Base-by-base conservation (phyloP, 1,140 invertebrate species). In the Wasmannia auropunctata region DNA sequence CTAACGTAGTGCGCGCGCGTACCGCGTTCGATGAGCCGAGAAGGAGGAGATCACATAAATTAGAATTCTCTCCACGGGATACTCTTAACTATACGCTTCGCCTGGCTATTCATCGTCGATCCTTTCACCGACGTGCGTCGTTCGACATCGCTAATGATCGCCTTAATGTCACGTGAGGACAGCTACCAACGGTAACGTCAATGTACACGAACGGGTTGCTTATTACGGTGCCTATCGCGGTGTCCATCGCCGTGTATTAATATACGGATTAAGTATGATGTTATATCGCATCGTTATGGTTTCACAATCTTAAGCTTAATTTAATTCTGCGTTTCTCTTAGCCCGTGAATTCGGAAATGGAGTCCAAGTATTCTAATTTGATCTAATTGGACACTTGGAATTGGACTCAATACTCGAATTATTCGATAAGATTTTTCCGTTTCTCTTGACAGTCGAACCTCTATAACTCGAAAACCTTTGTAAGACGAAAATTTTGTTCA, bases 111-210 rank as follows among this genome's bases (percentile, higher is more conserved):
- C 54, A 60, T 76, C 74, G 16, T 60, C 54, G 74, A 76, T 76
- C 54, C n/a, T 60, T 76, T 76, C 74, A 60, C 54, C 37, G 54
- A 76, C 16, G 16, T 43, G 37, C 22, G 37, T 76, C 22, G 22
- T 60, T 76, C 54, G 16, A 43, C 25, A 37, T 60, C 54, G 37
- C 56, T 76, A 76, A 76, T 76, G 54, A 76, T 43, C 16, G 22
- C n/a, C 54, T 76, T 76, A 76, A 76, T 76, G 74, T 60, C 74
- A 76, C 37, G 16, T 51, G 37, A 60, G 56, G n/a, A n/a, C n/a
- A 76, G 54, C 54, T 60, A 28, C 54, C 72, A 75, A 54, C 72
- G 51, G 54, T 58, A 75, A 58, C 51, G 7, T 60, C 37, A 40
- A 60, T 54, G 34, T 58, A 75, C 72, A 34, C 34, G 16, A 58